phyloP scores from a whole-genome alignment of 2,113 vertebrate species.

The Rhinopomastus cyanomelas region DNA sequence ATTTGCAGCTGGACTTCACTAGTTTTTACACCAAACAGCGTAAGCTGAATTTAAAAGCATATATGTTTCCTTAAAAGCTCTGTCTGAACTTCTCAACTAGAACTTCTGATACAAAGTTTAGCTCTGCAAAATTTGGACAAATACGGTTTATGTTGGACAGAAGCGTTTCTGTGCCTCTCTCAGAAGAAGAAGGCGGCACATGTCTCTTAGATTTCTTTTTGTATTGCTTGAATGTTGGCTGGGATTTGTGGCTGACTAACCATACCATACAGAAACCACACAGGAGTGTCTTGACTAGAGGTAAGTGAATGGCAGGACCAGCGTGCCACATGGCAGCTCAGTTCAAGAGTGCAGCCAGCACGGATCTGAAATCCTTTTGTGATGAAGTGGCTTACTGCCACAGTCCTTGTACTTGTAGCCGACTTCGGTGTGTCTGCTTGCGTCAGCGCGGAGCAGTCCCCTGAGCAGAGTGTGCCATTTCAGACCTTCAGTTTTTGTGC shows the following conservation, averaged over 20 bases:
- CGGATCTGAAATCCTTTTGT: not conserved
- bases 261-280: not conserved
- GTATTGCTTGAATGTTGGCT: not conserved
- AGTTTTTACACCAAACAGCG: not conserved
- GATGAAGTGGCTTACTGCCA: not conserved
- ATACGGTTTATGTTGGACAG: not conserved
- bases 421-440: not conserved
- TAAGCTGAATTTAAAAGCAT: not conserved
- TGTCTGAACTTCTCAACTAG: not conserved
- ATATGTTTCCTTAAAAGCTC: not conserved
- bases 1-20: not conserved
- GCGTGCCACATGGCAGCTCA: fast-evolving
- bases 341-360: not conserved
- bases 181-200: not conserved
- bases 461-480: not conserved
- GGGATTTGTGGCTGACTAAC: not conserved
- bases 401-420: not conserved
- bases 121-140: not conserved
- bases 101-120: not conserved
- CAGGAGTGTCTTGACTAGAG: not conserved
- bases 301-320: not conserved
- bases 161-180: fast-evolving
- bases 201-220: not conserved
- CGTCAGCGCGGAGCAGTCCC: not conserved
- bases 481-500: not conserved